Evolutionary conservation across 64 coral and sea anemone species (phyloP).

Genomic region (Trachythela sp.): DNA sequence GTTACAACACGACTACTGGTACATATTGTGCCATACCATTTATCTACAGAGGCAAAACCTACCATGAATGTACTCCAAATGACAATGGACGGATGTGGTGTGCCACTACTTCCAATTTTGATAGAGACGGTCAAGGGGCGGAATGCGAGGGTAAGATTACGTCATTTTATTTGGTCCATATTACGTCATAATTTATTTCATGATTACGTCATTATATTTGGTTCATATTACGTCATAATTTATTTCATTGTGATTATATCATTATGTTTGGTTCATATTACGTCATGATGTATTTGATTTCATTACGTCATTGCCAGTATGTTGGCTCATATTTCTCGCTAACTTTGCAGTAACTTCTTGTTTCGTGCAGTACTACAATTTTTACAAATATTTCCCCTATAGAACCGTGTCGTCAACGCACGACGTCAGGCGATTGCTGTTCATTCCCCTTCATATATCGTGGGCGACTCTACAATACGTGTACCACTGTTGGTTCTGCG

Average conservation of each 20-base stretch:
- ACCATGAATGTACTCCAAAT: not conserved
- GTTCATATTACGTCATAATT: too few relatives aligned
- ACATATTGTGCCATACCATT: not conserved
- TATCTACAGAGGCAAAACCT: not conserved
- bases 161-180: not conserved
- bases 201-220: too few relatives aligned
- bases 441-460: constrained; percentile 1
- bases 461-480: constrained; percentile 9
- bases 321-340: too few relatives aligned
- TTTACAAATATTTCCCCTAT: not conserved
- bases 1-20: not conserved
- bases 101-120: not conserved
- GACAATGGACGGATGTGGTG: not conserved
- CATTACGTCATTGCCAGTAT: too few relatives aligned
- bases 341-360: too few relatives aligned
- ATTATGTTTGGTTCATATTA: too few relatives aligned
- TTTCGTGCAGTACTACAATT: too few relatives aligned
- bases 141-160: not conserved
- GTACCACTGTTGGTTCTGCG: not conserved
- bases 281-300: too few relatives aligned
- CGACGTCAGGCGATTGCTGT: not conserved
- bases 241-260: too few relatives aligned
- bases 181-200: too few relatives aligned
- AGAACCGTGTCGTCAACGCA: constrained; percentile 10
- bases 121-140: not conserved